A percentile compares a stretch with the other conserved stretches of the same genome.
Evolutionary conservation across 2,113 vertebrate species (phyloP).

Genomic region (Cynoglossus semilaevis): DNA sequence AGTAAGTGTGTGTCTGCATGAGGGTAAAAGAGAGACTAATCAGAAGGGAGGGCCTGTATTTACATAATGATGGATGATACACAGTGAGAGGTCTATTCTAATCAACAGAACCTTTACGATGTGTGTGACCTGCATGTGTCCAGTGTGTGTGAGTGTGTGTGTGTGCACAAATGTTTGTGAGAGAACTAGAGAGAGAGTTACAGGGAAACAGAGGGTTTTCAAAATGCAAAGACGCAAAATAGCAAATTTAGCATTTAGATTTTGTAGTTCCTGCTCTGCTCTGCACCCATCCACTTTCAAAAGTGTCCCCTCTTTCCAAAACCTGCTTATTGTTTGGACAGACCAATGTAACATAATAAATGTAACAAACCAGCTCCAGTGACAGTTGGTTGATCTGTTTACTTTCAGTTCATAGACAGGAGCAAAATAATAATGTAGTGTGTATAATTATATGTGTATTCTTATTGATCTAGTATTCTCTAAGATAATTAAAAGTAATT

Average conservation of each 20-base stretch:
- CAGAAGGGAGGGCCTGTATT: conserved; percentile 49
- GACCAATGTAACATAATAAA: too few species aligned
- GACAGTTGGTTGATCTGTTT: conserved; percentile 63
- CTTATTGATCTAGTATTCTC: conserved; percentile 62
- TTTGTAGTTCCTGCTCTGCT: conserved; percentile 49
- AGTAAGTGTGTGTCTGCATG: not conserved
- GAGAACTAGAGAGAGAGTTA: not conserved
- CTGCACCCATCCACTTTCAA: conserved; percentile 51
- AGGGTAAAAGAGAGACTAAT: conserved; percentile 41
- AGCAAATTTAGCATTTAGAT: not conserved
- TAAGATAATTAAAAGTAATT: conserved; percentile 67
- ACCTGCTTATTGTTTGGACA: conserved; percentile 61
- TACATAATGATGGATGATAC: conserved; percentile 68
- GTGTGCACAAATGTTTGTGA: not conserved
- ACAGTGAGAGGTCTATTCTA: conserved; percentile 64
- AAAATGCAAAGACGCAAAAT: too few species aligned
- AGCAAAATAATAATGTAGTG: conserved; percentile 60
- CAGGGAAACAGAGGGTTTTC: not conserved
- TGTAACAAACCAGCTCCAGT: conserved; percentile 70
- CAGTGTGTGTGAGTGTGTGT: conserved; percentile 9
- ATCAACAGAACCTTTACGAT: conserved; percentile 65
- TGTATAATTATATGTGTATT: conserved; percentile 67
- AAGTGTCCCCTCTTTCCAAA: conserved; percentile 24
- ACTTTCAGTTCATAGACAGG: conserved; percentile 66
- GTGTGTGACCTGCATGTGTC: not conserved